phyloP scores from a whole-genome alignment of 2,113 vertebrate genomes.

The Oceanodroma tethys region DNA sequence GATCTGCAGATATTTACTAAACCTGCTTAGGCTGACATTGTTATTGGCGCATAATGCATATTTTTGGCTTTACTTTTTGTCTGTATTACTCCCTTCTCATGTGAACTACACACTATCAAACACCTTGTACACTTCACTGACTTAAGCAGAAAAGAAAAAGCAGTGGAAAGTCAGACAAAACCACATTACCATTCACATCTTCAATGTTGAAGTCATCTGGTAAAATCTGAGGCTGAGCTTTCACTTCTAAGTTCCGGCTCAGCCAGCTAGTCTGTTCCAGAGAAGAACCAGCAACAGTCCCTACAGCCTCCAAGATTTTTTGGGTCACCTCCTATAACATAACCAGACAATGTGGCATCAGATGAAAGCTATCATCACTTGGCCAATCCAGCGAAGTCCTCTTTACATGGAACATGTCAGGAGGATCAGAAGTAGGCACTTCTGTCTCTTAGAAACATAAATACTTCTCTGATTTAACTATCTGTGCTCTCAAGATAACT shows the following conservation, averaged over 20 bases:
- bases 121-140: not conserved
- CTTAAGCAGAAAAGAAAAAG: not conserved
- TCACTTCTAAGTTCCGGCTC: constrained; percentile 94
- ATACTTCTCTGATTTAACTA: not conserved
- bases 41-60: not conserved
- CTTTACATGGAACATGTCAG: not conserved
- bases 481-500: not conserved
- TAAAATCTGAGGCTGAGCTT: constrained; percentile 90
- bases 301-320: constrained; percentile 89
- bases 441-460: not conserved
- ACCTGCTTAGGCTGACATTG: not conserved
- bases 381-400: not conserved
- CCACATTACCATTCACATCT: constrained; percentile 73
- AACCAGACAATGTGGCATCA: not conserved
- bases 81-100: not conserved
- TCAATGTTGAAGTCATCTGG: constrained; percentile 82
- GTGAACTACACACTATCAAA: not conserved
- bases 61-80: not conserved
- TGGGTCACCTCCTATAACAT: constrained; percentile 89
- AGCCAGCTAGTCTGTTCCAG: constrained; percentile 98
- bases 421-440: not conserved
- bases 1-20: not conserved
- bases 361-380: not conserved
- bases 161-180: not conserved
- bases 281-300: constrained; percentile 90